These are phyloP conservation scores for Bombus superbus DNA, from an alignment of 1,140 invertebrate genomes.

Conservation along the genomic window DNA sequence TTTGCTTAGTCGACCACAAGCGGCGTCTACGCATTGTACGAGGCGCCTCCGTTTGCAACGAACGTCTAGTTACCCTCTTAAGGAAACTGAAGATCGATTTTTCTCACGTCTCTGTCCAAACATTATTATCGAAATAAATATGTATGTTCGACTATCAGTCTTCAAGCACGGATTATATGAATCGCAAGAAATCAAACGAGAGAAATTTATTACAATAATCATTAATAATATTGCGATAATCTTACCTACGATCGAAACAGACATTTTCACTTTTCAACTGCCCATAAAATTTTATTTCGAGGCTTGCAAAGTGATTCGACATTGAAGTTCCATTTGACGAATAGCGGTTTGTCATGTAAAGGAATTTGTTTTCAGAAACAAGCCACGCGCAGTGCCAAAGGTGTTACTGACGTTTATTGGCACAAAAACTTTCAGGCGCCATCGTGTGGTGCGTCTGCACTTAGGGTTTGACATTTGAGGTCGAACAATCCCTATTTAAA, in stretches of 20 bases:
- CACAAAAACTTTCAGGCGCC: conserved; percentile 25
- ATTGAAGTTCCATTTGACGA: background rate
- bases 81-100: background rate
- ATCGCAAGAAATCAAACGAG: background rate
- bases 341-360: background rate
- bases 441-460: conserved; percentile 1
- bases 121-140: background rate
- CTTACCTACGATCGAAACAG: background rate
- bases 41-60: background rate
- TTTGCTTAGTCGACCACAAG: conserved; percentile 5
- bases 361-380: background rate
- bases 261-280: background rate
- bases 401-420: conserved; percentile 32
- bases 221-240: background rate
- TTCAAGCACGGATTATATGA: no score
- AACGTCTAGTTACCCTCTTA: background rate
- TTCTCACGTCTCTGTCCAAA: no score
- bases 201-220: background rate
- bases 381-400: conserved; percentile 6
- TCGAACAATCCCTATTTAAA: background rate
- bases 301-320: background rate
- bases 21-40: background rate
- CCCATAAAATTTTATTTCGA: background rate
- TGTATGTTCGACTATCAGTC: no score
- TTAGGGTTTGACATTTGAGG: background rate